Conservation (phyloP, 2,888 invertebrate species). For the Leistus spinibarbis region DNA sequence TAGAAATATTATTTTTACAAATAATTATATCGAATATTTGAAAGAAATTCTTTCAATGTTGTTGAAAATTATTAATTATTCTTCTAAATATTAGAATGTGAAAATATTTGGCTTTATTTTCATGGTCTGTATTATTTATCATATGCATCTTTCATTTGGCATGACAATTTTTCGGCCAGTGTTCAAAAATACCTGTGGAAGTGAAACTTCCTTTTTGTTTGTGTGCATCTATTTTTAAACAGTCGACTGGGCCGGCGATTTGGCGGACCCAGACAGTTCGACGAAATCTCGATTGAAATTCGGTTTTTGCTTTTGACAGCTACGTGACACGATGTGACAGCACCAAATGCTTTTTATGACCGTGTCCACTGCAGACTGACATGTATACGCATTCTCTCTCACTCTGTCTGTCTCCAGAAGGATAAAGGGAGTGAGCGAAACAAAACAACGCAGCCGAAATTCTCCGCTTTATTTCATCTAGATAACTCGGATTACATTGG, state of each 20-base stretch:
- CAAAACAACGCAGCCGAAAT: slow-evolving; percentile 2
- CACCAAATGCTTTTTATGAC: slow-evolving; percentile 20
- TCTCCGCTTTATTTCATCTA: background rate
- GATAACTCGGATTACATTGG: background rate
- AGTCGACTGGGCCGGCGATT: no score
- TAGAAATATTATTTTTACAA: no score
- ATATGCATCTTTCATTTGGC: background rate
- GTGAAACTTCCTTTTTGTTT: background rate
- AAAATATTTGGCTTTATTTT: background rate
- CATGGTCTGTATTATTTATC: background rate
- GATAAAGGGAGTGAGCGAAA: background rate
- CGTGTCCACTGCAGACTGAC: slow-evolving; percentile 6
- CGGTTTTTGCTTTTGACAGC: slow-evolving; percentile 34
- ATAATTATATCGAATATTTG: no score
- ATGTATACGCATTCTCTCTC: background rate
- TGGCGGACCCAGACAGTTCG: slow-evolving; percentile 1
- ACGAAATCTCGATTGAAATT: slow-evolving; percentile 35
- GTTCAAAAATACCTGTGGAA: background rate
- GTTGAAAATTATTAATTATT: background rate
- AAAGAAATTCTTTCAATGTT: no score
- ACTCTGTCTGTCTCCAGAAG: background rate
- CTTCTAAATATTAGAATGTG: background rate
- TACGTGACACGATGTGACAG: slow-evolving; percentile 30
- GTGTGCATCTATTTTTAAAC: background rate
- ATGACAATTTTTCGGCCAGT: background rate